Evolutionary conservation across 2,797 vertebrate species (phyloP), one percentile per base, ranked within the genome.

Genomic region (Neostethus bicornis): DNA sequence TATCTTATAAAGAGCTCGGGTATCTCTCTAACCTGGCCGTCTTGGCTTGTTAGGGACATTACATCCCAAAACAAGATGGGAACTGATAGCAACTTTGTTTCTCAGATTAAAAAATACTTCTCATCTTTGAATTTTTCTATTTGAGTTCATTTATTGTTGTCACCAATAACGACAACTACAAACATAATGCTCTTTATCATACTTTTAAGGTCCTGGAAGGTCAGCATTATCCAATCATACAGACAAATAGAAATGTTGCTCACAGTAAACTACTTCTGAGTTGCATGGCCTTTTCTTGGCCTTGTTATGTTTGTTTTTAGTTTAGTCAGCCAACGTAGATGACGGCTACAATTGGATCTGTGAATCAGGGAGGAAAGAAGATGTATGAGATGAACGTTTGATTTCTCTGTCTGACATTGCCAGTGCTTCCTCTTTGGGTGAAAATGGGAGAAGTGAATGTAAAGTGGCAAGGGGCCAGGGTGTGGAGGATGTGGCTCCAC

Each of bases 381-480:
- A 19, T 51, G 56, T 45, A 19, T 31, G 35, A 19, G 43, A 39
- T 1, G 3, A 39, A 60, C 24, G 57, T 66, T 72, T 44, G 38
- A 79, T 54, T 80, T 47, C 58, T 70, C 51, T 21, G 34, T 51
- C 32, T 58, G 65, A 80, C 38, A 1, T 39, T 12, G 20, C 46
- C 4, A 23, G 44, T 39, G 70, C 68, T 86, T 86, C 80, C 83
- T 79, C 74, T 86, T 89, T 79, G 51, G 21, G 20, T 50, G n/a
- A 47, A 42, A 87, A 87, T 84, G 65, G 65, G 76, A 84, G 88
- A 90, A 90, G 87, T 89, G 84, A 87, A 83, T 84, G 77, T 75
- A 11, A 48, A 57, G 48, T 72, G 76, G 82, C 69, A 60, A 49
- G 61, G 66, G 77, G 63, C 65, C 37, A 60, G 66, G 54, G 63